A percentile compares a stretch with the other conserved stretches of the same genome.
Evolutionary conservation across 2,797 vertebrate genomes (phyloP).

Genomic region (Sebastes nivosus): DNA sequence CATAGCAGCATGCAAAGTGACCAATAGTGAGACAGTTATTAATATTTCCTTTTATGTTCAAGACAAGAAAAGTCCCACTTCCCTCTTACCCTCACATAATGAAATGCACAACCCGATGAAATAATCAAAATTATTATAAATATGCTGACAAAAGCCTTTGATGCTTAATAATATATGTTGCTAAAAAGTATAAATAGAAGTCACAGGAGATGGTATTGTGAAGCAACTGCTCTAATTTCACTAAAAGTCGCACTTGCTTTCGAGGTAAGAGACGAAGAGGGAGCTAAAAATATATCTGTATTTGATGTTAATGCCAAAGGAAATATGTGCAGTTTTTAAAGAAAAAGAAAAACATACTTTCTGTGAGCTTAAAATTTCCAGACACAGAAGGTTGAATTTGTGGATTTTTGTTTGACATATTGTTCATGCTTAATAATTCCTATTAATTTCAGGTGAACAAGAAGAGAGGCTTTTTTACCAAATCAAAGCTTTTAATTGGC

Average conservation of each 20-base stretch:
- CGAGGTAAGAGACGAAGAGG: constrained; percentile 60
- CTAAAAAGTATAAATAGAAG: constrained; percentile 76
- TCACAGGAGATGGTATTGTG: constrained; percentile 67
- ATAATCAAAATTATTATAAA: constrained; percentile 64
- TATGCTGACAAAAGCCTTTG: constrained; percentile 76
- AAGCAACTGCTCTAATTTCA: constrained; percentile 53
- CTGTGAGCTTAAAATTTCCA: constrained; percentile 1
- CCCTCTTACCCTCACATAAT: constrained; percentile 49
- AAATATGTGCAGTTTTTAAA: constrained; percentile 20
- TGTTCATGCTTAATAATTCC: background rate
- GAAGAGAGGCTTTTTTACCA: background rate
- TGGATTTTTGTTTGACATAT: background rate
- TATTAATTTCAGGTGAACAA: constrained; percentile 18
- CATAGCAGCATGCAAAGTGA: constrained; percentile 57
- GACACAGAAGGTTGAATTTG: constrained; percentile 1
- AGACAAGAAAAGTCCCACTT: constrained; percentile 41
- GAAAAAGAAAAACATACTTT: constrained; percentile 8
- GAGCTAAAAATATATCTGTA: constrained; percentile 55
- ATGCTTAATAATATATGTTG: constrained; percentile 75
- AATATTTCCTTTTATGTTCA: constrained; percentile 66
- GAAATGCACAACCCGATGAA: constrained; percentile 47
- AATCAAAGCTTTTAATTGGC: constrained; percentile 47
- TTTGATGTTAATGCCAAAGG: constrained; percentile 51
- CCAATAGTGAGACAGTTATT: constrained; percentile 56
- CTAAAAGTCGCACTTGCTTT: constrained; percentile 69